These are phyloP conservation scores for Oligia latruncula DNA, from an alignment of 2,888 invertebrate species.

Conservation along the genomic window DNA sequence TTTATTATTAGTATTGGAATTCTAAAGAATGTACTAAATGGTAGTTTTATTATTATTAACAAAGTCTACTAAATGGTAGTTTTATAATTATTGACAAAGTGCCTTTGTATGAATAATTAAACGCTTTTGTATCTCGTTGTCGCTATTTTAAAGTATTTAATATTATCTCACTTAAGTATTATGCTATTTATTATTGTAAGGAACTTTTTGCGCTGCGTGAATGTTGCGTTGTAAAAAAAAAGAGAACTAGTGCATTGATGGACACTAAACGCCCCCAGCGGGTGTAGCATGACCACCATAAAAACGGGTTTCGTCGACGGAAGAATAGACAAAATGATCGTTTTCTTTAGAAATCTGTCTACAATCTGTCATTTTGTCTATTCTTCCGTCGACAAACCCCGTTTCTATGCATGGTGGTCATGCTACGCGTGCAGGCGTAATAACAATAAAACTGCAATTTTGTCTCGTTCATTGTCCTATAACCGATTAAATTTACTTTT, in stretches of 20 bases:
- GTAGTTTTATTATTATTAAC: conserved; percentile 40
- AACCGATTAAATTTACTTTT: neutral
- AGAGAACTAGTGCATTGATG: neutral
- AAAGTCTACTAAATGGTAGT: conserved; percentile 48
- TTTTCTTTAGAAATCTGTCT: no score
- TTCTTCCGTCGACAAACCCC: no score
- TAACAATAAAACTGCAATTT: no score
- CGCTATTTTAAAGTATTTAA: conserved; percentile 40
- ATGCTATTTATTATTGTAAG: conserved; percentile 46
- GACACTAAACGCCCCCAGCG: neutral
- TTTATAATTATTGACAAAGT: conserved; percentile 50
- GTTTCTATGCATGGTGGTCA: no score
- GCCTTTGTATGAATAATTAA: conserved; percentile 62
- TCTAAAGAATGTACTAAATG: conserved; percentile 37
- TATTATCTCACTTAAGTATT: conserved; percentile 53
- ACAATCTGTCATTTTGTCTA: no score
- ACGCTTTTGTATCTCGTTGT: conserved; percentile 61
- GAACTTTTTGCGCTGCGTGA: neutral
- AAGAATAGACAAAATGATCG: no score
- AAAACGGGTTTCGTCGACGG: no score
- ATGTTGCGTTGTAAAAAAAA: neutral
- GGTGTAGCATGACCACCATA: no score
- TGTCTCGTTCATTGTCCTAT: no score
- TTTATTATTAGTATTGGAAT: conserved; percentile 36
- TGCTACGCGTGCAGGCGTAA: no score